A percentile compares a stretch with the other conserved stretches of the same genome.
phyloP scores from a whole-genome alignment of 37 sponge, comb jelly and placozoan species.

The Oscarella lobularis region DNA sequence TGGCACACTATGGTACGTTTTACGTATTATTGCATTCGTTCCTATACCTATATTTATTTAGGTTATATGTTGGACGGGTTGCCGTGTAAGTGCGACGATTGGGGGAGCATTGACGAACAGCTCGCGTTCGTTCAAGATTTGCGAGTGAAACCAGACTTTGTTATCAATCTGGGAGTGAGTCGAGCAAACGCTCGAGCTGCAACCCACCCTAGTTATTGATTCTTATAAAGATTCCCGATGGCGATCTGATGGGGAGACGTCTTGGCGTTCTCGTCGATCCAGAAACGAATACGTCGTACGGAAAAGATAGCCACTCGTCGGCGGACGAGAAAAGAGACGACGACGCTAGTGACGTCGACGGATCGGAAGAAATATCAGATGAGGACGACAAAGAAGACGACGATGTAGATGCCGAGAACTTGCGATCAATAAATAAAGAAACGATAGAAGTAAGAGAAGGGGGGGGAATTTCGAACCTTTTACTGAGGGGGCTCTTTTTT shows the following conservation, averaged over 20 bases:
- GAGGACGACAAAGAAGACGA: neutral
- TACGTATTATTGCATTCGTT: too few relatives aligned
- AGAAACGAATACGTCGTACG: too few relatives aligned
- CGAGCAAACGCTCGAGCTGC: neutral
- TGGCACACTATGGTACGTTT: neutral
- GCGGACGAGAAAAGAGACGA: neutral
- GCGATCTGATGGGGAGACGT: constrained; percentile 38
- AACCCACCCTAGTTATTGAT: neutral
- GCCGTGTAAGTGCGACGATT: constrained; percentile 35
- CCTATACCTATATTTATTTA: too few relatives aligned
- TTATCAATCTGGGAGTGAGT: constrained; percentile 83
- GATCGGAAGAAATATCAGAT: neutral
- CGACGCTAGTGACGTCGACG: neutral
- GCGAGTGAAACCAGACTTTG: constrained; percentile 64
- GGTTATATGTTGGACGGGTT: constrained; percentile 92
- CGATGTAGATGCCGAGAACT: neutral
- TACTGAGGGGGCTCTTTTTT: neutral
- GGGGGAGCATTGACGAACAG: constrained; percentile 63
- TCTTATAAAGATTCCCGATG: constrained; percentile 46
- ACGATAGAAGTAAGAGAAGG: neutral
- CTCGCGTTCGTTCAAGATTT: constrained; percentile 33
- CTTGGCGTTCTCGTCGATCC: constrained; percentile 49
- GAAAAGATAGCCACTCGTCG: too few relatives aligned
- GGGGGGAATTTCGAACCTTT: neutral
- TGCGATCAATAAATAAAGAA: neutral